These are phyloP conservation scores for Drosophila truncata DNA, from an alignment of 1,140 invertebrate species.

Conservation along the genomic window DNA sequence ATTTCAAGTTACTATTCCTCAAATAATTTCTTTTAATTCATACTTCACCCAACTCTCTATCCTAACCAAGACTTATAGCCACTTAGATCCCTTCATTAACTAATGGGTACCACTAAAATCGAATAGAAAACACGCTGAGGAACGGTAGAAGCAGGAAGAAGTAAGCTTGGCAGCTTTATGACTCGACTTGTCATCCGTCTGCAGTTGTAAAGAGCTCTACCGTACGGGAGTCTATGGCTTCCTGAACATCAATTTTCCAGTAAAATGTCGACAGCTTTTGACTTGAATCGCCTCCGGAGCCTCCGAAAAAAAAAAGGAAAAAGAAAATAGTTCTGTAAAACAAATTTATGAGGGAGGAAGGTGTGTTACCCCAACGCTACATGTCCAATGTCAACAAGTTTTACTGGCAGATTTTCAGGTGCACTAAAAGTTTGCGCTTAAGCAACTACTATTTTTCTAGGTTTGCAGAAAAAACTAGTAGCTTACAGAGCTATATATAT, in stretches of 20 bases:
- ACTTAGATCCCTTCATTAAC: slow-evolving; percentile 10
- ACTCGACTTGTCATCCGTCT: slow-evolving; percentile 38
- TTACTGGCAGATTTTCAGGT: slow-evolving; percentile 24
- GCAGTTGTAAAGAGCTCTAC: slow-evolving; percentile 29
- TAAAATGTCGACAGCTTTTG: slow-evolving; percentile 53
- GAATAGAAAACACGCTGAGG: not conserved
- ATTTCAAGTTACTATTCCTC: not conserved
- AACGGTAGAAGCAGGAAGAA: slow-evolving; percentile 43
- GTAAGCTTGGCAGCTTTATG: slow-evolving; percentile 43
- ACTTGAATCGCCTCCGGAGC: slow-evolving; percentile 24
- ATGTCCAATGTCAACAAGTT: slow-evolving; percentile 57
- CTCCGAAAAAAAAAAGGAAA: slow-evolving; percentile 1
- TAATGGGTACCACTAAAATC: slow-evolving; percentile 13
- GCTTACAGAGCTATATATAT: not conserved
- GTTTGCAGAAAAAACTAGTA: not conserved
- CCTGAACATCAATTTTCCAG: slow-evolving; percentile 53
- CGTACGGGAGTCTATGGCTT: slow-evolving; percentile 43
- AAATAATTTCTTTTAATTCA: not conserved
- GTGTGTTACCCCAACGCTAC: slow-evolving; percentile 17
- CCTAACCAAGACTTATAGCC: not conserved
- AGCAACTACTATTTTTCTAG: not conserved
- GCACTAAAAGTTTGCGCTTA: slow-evolving; percentile 1
- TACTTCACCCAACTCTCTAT: not conserved
- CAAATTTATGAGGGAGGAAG: slow-evolving; percentile 24
- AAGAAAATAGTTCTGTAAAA: slow-evolving; percentile 20